These are phyloP conservation scores for Hylyphantes graminicola DNA, from an alignment of 1,140 invertebrate genomes.

Conservation along the genomic window DNA sequence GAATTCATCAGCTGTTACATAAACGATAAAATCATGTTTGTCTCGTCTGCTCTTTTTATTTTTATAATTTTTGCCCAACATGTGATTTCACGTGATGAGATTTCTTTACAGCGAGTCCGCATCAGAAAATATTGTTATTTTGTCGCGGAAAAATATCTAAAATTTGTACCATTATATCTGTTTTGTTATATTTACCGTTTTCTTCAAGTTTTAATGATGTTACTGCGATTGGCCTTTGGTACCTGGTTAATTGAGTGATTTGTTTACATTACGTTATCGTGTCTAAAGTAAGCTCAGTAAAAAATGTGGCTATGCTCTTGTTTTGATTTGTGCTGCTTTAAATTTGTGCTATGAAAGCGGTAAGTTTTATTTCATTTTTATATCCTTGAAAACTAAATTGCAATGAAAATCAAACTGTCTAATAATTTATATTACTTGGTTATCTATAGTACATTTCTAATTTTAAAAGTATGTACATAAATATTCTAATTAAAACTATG, in stretches of 20 bases:
- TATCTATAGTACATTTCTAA: too few relatives aligned
- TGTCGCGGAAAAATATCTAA: background rate
- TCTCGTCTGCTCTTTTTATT: constrained; percentile 5
- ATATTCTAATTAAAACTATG: too few relatives aligned
- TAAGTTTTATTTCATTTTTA: too few relatives aligned
- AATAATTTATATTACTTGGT: too few relatives aligned
- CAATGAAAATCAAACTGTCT: too few relatives aligned
- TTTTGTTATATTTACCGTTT: background rate
- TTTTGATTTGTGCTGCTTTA: too few relatives aligned
- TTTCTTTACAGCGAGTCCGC: background rate
- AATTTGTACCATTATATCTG: background rate
- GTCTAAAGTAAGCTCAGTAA: too few relatives aligned
- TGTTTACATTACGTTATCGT: background rate
- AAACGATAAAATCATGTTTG: background rate
- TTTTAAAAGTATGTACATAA: too few relatives aligned
- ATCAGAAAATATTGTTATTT: too few relatives aligned
- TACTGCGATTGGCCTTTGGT: background rate
- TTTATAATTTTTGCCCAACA: background rate
- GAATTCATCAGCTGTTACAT: background rate
- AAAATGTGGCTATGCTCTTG: too few relatives aligned
- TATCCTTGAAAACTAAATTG: too few relatives aligned
- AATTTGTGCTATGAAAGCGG: too few relatives aligned
- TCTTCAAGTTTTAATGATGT: background rate
- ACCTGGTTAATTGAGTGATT: background rate
- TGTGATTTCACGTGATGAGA: constrained; percentile 51